A percentile compares a stretch with the other conserved stretches of the same genome.
Conservation (phyloP, 2,113 vertebrate species). For the Pachycephala philippinensis region DNA sequence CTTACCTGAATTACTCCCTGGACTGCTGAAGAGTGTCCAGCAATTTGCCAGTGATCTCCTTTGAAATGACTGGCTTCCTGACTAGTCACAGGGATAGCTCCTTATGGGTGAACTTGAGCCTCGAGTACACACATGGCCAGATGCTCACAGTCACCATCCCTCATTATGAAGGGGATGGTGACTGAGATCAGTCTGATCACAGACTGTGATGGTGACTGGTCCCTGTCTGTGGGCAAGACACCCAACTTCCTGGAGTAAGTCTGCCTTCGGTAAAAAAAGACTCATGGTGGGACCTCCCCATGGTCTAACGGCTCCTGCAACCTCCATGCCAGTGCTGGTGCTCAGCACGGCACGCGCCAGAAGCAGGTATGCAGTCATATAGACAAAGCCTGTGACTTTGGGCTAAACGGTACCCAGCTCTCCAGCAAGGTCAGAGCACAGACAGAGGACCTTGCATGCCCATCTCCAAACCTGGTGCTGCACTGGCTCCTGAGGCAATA, state of each 20-base stretch:
- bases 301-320: not conserved
- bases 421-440: fast-evolving
- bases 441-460: not conserved
- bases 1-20: not conserved
- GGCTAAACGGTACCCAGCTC: not conserved
- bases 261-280: not conserved
- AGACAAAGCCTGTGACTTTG: not conserved
- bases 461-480: not conserved
- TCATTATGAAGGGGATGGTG: not conserved
- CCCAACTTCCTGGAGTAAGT: not conserved
- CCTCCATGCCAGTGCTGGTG: not conserved
- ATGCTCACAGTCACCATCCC: not conserved
- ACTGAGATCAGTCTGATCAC: no score
- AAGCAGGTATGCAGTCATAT: not conserved
- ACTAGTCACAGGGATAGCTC: not conserved
- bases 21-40: fast-evolving
- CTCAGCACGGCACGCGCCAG: fast-evolving
- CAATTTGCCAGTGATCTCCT: not conserved
- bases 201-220: no score
- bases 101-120: not conserved
- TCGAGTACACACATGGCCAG: fast-evolving
- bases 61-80: not conserved
- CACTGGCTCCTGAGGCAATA: not conserved
- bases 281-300: not conserved
- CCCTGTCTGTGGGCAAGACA: not conserved